Evolutionary conservation across 1,140 invertebrate species (phyloP), one percentile per base, ranked within the genome.

Genomic region (Mercenaria mercenaria): DNA sequence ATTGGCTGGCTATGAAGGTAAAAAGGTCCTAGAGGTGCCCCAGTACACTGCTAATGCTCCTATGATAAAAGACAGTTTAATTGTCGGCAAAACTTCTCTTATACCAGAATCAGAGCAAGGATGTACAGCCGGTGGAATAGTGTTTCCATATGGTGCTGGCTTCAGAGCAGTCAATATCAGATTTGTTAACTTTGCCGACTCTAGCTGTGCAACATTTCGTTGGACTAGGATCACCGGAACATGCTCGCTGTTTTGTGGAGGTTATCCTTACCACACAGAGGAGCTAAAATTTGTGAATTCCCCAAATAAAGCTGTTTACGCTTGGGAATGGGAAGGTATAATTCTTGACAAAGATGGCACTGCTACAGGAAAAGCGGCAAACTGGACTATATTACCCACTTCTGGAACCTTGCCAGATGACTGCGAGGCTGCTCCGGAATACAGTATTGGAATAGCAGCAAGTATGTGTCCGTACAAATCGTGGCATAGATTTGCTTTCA

Each of bases 401-500:
- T 91, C 80, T 15, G 84, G 61, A 0, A 92, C 92, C n/a, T 81
- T 95, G 0, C 93, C 94, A 64, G 69, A 80, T 34, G 80, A 77
- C 39, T 92, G 91, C 15, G 11, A n/a, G 32, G n/a, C 41, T 32
- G 77, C 79, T 11, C 43, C 83, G 0, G 88, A 84, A 1, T 94
- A 91, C 61, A 91, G 86, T 81, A 43, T 80, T 20, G 82, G 69
- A 26, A 79, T 91, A 47, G 77, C 89, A 15, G 93, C 92, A 0
- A 93, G 90, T 39, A 74, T 92, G 0, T 95, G 94, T 89, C 84
- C 92, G 13, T 89, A 94, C 2, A 93, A 92, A 47, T 8, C 43
- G 6, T 93, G 94, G 76, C 91, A 92, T 67, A 84, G 95, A 79
- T 94, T 95, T 80, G 88, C 94, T 32, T 94, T 95, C 82, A 94